phyloP scores from a whole-genome alignment of 2,888 invertebrate species.

The Diaprepes abbreviatus region DNA sequence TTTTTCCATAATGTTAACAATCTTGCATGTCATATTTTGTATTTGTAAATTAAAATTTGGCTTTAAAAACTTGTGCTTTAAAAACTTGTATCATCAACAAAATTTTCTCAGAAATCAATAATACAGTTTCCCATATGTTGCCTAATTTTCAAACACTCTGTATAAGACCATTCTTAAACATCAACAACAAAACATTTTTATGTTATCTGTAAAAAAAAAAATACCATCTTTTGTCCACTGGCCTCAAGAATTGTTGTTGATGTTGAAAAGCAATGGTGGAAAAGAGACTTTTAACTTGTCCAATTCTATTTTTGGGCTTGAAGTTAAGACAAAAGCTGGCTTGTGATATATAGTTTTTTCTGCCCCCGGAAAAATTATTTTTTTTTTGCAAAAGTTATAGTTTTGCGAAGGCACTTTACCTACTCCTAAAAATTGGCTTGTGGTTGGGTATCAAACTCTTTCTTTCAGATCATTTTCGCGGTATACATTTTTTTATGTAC shows the following conservation, averaged over 20 bases:
- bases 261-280: background rate
- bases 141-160: too few relatives aligned
- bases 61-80: too few relatives aligned
- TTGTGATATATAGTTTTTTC: conserved; percentile 47
- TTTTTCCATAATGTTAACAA: too few relatives aligned
- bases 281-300: conserved; percentile 30
- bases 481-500: too few relatives aligned
- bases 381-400: conserved; percentile 6
- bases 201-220: background rate
- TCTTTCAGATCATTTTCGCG: too few relatives aligned
- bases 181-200: background rate
- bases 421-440: conserved; percentile 31
- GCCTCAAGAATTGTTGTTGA: conserved; percentile 15
- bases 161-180: background rate
- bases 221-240: conserved; percentile 19
- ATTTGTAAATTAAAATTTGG: too few relatives aligned
- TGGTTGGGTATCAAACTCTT: conserved; percentile 13
- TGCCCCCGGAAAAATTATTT: conserved; percentile 13
- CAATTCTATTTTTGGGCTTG: conserved; percentile 25
- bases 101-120: too few relatives aligned
- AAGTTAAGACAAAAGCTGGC: conserved; percentile 36
- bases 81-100: too few relatives aligned
- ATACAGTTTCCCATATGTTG: too few relatives aligned
- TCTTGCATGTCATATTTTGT: too few relatives aligned
- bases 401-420: conserved; percentile 50